Evolutionary conservation across 2,113 vertebrate species (phyloP), one percentile per base, ranked within the genome.

Genomic region (Callionymus lyra): DNA sequence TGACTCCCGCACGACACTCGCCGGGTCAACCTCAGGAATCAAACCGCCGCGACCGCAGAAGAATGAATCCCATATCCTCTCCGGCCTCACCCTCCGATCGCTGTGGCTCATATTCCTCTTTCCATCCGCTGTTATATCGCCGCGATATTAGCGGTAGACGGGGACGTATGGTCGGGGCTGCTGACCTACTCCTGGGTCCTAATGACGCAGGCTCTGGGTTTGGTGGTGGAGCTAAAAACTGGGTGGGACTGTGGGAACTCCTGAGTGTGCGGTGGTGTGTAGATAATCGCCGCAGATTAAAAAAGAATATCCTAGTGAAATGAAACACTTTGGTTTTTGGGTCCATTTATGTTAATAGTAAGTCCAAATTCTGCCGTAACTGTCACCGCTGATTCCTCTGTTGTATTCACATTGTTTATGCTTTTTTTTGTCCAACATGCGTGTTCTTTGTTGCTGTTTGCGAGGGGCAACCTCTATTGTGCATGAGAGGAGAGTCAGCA

Each of bases 191-290:
- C 62, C 41, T 41, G n/a, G 56, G 59, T 56, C 58, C 43, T 41
- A 40, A 76, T 82, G 80, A 80, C 80, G 72, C 61, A 75, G 68
- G 67, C 73, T 75, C 44, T n/a, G 65, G 80, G 65, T 75, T 75
- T 53, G 43, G 77, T 19, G 69, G 77, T 73, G 53, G 66, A 50
- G 59, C 52, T 38, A 60, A 59, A 50, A 21, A 46, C 1, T 46
- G 71, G 73, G 72, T 68, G 75, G 75, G 60, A 58, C 75, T 72
- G 67, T 73, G 65, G 72, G 70, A 77, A 70, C 56, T 3, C 2
- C 56, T 19, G 42, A 53, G 50, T 34, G 41, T 50, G 55, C 31
- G 52, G 62, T 50, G 34, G 32, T 27, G 21, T 27, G 21, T 8
- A 27, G 21, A 27, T 27, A 27, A 27, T 27, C 21, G 8, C 21